Conservation (phyloP, 2,888 invertebrate species). For the Torymus aiolomorphi region DNA sequence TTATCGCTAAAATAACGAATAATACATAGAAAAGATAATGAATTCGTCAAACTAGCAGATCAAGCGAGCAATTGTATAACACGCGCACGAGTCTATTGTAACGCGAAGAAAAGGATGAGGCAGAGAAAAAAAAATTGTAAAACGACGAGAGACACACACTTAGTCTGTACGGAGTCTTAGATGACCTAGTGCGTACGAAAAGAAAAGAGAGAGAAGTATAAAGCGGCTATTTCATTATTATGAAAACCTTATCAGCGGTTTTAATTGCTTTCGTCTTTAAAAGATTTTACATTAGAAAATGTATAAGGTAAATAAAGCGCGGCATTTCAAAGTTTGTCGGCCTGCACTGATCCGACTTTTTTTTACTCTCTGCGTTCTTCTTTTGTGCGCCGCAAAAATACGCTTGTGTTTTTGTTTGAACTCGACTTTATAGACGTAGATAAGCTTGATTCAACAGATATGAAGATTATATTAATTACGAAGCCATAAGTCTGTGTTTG, state of each 20-base stretch:
- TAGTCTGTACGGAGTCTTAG: constrained; percentile 35
- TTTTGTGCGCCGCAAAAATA: too few species aligned
- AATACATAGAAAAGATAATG: not conserved
- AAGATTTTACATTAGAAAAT: constrained; percentile 27
- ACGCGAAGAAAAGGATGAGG: not conserved
- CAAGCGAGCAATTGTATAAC: not conserved
- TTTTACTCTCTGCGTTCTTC: too few species aligned
- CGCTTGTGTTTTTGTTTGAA: too few species aligned
- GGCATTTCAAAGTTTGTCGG: constrained; percentile 34
- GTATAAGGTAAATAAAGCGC: constrained; percentile 4
- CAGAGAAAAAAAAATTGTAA: constrained; percentile 6
- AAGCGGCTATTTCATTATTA: constrained; percentile 38
- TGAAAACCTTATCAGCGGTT: constrained; percentile 50
- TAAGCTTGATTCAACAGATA: not conserved
- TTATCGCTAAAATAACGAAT: not conserved
- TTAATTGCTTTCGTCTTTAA: constrained; percentile 49
- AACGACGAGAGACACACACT: constrained; percentile 18
- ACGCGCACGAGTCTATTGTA: constrained; percentile 8
- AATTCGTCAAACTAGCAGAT: constrained; percentile 8
- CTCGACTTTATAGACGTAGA: too few species aligned
- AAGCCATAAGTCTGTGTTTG: too few species aligned
- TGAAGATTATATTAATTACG: too few species aligned
- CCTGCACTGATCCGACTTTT: constrained; percentile 1
- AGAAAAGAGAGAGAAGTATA: constrained; percentile 3
- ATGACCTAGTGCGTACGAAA: constrained; percentile 29